Percentiles rank a stretch among this genome's conserved stretches.
Evolutionary conservation across 2,888 invertebrate genomes (phyloP).

Genomic region (Xestoiulus laeticollis): DNA sequence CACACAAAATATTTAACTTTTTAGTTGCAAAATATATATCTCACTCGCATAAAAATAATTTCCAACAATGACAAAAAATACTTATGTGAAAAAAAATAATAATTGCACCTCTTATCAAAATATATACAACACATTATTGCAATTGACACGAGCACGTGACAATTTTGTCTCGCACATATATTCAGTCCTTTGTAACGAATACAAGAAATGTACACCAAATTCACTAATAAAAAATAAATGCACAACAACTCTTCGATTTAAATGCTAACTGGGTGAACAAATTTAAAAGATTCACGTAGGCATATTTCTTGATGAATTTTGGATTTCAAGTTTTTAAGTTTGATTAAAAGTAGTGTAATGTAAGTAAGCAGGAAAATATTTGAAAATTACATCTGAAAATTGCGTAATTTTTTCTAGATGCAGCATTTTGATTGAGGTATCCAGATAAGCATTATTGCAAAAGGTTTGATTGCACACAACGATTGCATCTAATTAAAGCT

Average conservation of each 20-base stretch:
- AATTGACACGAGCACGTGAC: neutral
- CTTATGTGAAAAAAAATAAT: neutral
- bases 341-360: too few species aligned
- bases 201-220: neutral
- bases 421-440: neutral
- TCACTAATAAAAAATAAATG: constrained; percentile 13
- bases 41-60: neutral
- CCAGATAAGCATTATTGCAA: neutral
- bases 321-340: too few species aligned
- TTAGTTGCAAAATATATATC: constrained; percentile 7
- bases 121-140: constrained; percentile 5
- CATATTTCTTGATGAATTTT: neutral
- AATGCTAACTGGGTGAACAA: neutral
- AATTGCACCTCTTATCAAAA: constrained; percentile 19
- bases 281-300: neutral
- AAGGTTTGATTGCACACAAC: neutral
- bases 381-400: too few species aligned
- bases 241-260: neutral
- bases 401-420: neutral
- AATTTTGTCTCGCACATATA: neutral
- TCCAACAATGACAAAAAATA: constrained; percentile 13
- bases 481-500: neutral
- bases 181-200: neutral
- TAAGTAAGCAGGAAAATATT: too few species aligned
- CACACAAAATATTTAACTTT: neutral